Conservation (phyloP, 2,113 vertebrate species). For the Hypocryptadius cinnamomeus region DNA sequence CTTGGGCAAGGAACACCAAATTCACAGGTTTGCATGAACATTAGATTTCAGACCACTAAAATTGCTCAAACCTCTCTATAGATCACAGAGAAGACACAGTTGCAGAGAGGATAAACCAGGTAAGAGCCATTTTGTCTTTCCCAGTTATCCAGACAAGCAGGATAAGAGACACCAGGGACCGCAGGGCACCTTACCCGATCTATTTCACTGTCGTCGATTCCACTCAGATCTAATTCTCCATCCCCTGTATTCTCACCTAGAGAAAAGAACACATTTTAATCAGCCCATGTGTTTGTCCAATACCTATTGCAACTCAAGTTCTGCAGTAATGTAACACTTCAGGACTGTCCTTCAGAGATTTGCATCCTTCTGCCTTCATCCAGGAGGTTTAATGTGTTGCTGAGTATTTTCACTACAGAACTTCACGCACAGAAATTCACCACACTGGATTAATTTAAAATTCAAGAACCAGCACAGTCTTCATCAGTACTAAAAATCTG, state of each 20-base stretch:
- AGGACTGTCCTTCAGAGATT: not conserved
- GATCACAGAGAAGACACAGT: not conserved
- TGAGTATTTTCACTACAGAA: not conserved
- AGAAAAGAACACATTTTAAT: slow-evolving; percentile 38
- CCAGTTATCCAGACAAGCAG: not conserved
- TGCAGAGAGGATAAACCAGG: not conserved
- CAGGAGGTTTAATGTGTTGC: not conserved
- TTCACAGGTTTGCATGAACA: not conserved
- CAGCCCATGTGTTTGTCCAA: not conserved
- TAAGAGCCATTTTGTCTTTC: not conserved
- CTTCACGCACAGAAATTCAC: not conserved
- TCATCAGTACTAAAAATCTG: not conserved
- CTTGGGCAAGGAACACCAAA: not conserved
- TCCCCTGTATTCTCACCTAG: slow-evolving; percentile 75
- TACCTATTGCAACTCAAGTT: not conserved
- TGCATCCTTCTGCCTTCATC: not conserved
- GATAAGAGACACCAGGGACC: not conserved
- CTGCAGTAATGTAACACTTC: not conserved
- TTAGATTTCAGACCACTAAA: not conserved
- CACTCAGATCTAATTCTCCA: slow-evolving; percentile 91
- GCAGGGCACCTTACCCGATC: slow-evolving; percentile 77
- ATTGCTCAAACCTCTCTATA: not conserved
- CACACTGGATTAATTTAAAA: slow-evolving; percentile 34
- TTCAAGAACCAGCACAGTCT: not conserved
- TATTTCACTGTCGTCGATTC: slow-evolving; percentile 93